Percentiles rank a stretch among this genome's conserved stretches.
These are phyloP conservation scores for Galerucella pusilla DNA, from an alignment of 2,888 invertebrate genomes.

Conservation along the genomic window DNA sequence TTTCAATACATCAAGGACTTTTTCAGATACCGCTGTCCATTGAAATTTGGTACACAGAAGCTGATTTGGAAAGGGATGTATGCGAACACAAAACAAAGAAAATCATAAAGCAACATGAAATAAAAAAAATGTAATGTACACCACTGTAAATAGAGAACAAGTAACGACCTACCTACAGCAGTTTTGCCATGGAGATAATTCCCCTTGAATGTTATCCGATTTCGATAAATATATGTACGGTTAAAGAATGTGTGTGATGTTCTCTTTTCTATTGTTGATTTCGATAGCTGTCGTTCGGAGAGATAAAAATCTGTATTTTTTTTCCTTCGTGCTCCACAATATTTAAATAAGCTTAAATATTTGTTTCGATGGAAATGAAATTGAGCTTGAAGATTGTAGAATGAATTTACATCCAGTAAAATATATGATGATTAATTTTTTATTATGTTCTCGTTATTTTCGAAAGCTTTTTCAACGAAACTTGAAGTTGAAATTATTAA, in stretches of 20 bases:
- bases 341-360: slow-evolving; percentile 1
- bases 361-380: neutral
- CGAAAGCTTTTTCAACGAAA: too few relatives aligned
- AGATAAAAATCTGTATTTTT: slow-evolving; percentile 30
- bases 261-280: slow-evolving; percentile 31
- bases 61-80: too few relatives aligned
- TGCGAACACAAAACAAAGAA: neutral
- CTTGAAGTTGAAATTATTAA: too few relatives aligned
- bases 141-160: slow-evolving; percentile 17
- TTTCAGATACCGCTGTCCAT: too few relatives aligned
- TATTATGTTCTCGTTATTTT: too few relatives aligned
- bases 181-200: slow-evolving; percentile 31
- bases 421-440: too few relatives aligned
- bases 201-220: slow-evolving; percentile 37
- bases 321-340: slow-evolving; percentile 20
- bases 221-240: slow-evolving; percentile 39
- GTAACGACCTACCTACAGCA: slow-evolving; percentile 5
- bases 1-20: too few relatives aligned
- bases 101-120: neutral
- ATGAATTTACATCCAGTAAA: too few relatives aligned
- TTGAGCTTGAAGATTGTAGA: too few relatives aligned
- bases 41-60: too few relatives aligned
- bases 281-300: slow-evolving; percentile 27
- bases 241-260: slow-evolving; percentile 28
- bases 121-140: neutral